These are phyloP conservation scores for Coleophora deauratella DNA, from an alignment of 2,888 invertebrate species.

Conservation along the genomic window DNA sequence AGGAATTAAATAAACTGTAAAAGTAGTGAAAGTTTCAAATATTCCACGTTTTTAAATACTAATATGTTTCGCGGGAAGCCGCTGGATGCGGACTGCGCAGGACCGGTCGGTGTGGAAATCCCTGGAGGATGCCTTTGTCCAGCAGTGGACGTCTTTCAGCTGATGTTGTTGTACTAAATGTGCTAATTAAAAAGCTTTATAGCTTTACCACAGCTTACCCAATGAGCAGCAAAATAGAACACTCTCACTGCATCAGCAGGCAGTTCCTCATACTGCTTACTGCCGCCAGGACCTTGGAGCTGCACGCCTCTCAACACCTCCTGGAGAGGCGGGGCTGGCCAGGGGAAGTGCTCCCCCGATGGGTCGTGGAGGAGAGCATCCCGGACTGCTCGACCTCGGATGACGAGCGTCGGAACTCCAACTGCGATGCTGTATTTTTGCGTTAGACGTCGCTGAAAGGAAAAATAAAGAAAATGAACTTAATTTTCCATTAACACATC, in stretches of 20 bases:
- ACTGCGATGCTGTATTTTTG: conserved; percentile 84
- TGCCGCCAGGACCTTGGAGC: conserved; percentile 44
- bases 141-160: too few relatives aligned
- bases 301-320: conserved; percentile 72
- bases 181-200: too few relatives aligned
- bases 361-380: conserved; percentile 81
- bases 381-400: conserved; percentile 80
- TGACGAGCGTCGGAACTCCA: conserved; percentile 83
- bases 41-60: too few relatives aligned
- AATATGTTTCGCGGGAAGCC: too few relatives aligned
- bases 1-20: too few relatives aligned
- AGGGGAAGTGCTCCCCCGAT: conserved; percentile 79
- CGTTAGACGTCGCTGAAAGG: conserved; percentile 80
- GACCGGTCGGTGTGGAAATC: too few relatives aligned
- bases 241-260: conserved; percentile 79
- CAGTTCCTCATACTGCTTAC: conserved; percentile 72
- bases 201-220: conserved; percentile 78
- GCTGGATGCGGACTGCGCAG: too few relatives aligned
- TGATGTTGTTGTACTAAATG: too few relatives aligned
- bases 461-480: conserved; percentile 4
- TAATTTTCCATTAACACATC: too few relatives aligned
- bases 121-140: too few relatives aligned
- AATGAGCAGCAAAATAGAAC: conserved; percentile 91
- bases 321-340: conserved; percentile 81
- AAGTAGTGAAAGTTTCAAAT: too few relatives aligned